Evolutionary conservation across 2,888 invertebrate species (phyloP), one percentile per base, ranked within the genome.

Genomic region (Hirtodrosophila trivittata): DNA sequence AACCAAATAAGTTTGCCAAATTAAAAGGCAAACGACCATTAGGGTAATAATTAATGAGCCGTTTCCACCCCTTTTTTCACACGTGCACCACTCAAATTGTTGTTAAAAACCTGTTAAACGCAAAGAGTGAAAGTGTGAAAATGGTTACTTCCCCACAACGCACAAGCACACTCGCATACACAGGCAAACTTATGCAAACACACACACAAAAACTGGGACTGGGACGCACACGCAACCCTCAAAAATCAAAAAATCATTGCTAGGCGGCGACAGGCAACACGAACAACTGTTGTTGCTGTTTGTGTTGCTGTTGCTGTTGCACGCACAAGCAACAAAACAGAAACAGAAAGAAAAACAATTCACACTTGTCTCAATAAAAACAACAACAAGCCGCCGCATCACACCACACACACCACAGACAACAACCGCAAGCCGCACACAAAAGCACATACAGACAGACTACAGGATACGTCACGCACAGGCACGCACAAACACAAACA

Each of bases 351-450:
- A 74, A 83, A 81, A 83, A 81, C 82, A 83, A 86, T 83, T 83
- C 87, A 85, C 82, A 83, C 87, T 83, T 83, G 87, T 77, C 87
- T 77, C 87, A 84, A 86, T 86, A 81, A 75, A 81, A 77, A 77
- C 84, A 69, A 50, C 51, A 63, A 65, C 60, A 50, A 35, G 35
- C 64, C 64, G 43, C 58, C 30, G 26, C 57, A 65, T 49, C 39
- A 66, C 42, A 55, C 21, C 52, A 64, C 54, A 37, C 52, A 57
- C 63, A 75, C 77, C 74, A 66, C 75, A 80, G 78, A 82, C 85
- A 80, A 82, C 82, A 80, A 85, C 85, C 82, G 73, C 78, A 77
- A 75, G 75, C 69, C 65, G 54, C 62, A 75, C 76, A 75, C 38
- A 54, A 49, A 46, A 42, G 33, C 35, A 50, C 49, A 50, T 13